Conservation (phyloP, 2,797 vertebrate genomes). For the Ceyx erithaca region DNA sequence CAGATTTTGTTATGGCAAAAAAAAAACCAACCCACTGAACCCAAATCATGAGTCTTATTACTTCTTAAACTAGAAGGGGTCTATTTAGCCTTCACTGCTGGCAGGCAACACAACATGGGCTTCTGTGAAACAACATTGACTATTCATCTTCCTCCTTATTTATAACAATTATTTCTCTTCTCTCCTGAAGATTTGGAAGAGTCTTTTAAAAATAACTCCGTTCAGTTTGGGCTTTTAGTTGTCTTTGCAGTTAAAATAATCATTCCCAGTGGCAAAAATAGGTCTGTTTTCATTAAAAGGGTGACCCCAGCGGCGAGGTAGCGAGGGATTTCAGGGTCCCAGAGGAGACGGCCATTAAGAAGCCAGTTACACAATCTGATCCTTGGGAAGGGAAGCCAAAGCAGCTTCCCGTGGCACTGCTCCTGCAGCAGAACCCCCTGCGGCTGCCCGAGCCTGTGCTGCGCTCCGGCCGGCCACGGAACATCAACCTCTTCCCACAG, state of each 20-base stretch:
- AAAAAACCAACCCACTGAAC: background rate
- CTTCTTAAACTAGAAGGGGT: background rate
- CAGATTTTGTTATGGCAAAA: background rate
- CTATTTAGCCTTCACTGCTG: background rate
- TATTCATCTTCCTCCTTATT: background rate
- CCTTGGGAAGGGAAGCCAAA: background rate
- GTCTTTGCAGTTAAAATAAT: background rate
- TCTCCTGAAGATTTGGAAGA: background rate
- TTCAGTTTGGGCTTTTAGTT: background rate
- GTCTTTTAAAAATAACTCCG: background rate
- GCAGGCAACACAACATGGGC: background rate
- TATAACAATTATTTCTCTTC: background rate
- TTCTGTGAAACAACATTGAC: background rate
- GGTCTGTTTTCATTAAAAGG: background rate
- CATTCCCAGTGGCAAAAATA: background rate
- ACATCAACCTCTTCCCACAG: background rate
- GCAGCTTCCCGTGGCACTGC: background rate
- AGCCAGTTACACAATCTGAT: background rate
- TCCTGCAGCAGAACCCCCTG: background rate
- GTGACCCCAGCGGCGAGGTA: background rate
- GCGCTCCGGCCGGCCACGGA: background rate
- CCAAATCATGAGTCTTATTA: background rate
- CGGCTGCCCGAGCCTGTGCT: background rate
- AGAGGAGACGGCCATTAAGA: background rate
- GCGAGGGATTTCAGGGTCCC: background rate